Percentiles rank a stretch among this genome's conserved stretches.
Evolutionary conservation across 2,113 vertebrate species (phyloP).

Genomic region (Saguinus midas): DNA sequence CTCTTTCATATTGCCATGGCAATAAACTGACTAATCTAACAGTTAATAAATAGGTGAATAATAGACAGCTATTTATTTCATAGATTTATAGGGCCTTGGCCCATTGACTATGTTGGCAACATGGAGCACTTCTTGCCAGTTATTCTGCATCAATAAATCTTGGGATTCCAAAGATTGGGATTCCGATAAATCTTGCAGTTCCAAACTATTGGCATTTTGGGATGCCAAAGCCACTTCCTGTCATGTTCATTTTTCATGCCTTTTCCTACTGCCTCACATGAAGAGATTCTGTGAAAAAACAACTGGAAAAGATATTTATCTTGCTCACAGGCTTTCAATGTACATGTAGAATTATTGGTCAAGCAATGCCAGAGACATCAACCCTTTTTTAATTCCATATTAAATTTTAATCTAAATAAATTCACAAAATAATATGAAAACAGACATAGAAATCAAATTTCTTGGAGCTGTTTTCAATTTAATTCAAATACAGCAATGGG

Average conservation of each 20-base stretch:
- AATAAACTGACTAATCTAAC: conserved; percentile 39
- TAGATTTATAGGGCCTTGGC: neutral
- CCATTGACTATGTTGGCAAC: neutral
- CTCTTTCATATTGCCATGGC: neutral
- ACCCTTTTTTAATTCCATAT: neutral
- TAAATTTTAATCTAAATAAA: conserved; percentile 48
- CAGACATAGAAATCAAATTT: neutral
- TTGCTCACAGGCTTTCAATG: conserved; percentile 3
- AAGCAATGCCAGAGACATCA: neutral
- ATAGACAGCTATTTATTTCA: conserved; percentile 43
- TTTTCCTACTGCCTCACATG: conserved; percentile 22
- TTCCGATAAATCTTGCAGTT: neutral
- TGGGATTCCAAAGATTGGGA: too few species aligned
- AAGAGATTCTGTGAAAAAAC: neutral
- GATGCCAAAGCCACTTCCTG: conserved; percentile 1
- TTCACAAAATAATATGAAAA: conserved; percentile 19
- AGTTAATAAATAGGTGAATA: conserved; percentile 49
- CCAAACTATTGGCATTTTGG: neutral
- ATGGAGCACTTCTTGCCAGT: neutral
- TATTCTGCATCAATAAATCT: conserved; percentile 27
- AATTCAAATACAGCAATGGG: neutral
- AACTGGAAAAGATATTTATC: neutral
- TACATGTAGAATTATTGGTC: conserved; percentile 5
- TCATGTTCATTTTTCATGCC: conserved; percentile 45
- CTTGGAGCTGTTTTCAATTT: neutral